Evolutionary conservation across 2,888 invertebrate species (phyloP).

Genomic region (Syrphus vitripennis): DNA sequence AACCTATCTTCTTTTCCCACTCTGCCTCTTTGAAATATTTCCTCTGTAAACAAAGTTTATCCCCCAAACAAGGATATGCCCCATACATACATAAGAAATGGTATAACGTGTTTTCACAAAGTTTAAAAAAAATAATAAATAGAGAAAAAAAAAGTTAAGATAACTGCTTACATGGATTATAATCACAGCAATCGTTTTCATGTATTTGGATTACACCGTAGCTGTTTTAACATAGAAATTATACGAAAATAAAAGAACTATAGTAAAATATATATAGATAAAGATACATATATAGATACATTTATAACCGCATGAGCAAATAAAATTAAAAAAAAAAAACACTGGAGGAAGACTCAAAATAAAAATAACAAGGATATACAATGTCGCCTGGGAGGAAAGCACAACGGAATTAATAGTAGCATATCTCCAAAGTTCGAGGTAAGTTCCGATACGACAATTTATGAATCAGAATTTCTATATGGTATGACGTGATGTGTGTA

Average conservation of each 20-base stretch:
- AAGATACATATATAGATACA: background rate
- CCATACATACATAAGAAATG: background rate
- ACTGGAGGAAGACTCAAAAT: constrained; percentile 51
- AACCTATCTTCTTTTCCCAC: background rate
- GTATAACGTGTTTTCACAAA: constrained; percentile 4
- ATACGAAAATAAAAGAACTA: background rate
- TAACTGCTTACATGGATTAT: constrained; percentile 56
- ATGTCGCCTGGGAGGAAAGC: constrained; percentile 65
- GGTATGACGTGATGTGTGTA: background rate
- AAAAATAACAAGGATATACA: constrained; percentile 65
- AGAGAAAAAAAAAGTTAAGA: constrained; percentile 23
- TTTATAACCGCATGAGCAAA: background rate
- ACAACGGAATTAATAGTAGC: constrained; percentile 63
- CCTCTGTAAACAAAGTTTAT: constrained; percentile 20
- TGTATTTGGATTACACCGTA: constrained; percentile 50
- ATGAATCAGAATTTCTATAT: background rate
- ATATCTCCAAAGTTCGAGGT: constrained; percentile 54
- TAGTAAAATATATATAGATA: background rate
- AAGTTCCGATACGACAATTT: constrained; percentile 25
- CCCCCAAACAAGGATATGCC: constrained; percentile 11
- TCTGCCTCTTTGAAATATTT: background rate
- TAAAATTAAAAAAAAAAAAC: constrained; percentile 14
- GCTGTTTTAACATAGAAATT: constrained; percentile 30
- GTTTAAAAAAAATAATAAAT: constrained; percentile 4
- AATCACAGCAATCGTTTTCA: constrained; percentile 57